Evolutionary conservation across 2,113 vertebrate genomes (phyloP).

Genomic region (Recurvirostra avosetta): DNA sequence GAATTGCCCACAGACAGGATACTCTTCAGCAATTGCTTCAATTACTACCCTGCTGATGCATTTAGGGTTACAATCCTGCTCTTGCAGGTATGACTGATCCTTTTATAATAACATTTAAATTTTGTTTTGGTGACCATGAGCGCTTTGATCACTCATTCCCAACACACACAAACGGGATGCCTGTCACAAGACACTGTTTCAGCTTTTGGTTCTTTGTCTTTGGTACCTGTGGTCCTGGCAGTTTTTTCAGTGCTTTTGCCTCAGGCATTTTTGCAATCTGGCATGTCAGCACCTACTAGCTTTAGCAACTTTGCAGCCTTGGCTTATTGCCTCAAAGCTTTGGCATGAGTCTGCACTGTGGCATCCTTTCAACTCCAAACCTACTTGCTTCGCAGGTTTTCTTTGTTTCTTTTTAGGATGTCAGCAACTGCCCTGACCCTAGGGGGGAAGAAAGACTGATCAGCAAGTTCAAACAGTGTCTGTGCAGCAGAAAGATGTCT

Average conservation of each 20-base stretch:
- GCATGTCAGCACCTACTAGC: slow-evolving; percentile 12
- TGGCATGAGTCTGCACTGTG: slow-evolving; percentile 31
- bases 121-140: neutral
- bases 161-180: neutral
- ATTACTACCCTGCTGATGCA: neutral
- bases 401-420: slow-evolving; percentile 7
- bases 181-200: neutral
- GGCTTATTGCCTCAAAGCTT: slow-evolving; percentile 40
- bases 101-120: neutral
- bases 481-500: slow-evolving; percentile 45
- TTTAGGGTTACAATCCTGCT: neutral
- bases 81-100: neutral
- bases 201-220: neutral
- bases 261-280: slow-evolving; percentile 29
- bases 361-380: slow-evolving; percentile 54
- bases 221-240: neutral
- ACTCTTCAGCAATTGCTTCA: neutral
- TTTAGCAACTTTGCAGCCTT: slow-evolving; percentile 42
- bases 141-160: neutral
- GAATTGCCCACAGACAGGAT: neutral
- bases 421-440: slow-evolving; percentile 40
- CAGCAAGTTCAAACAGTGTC: slow-evolving; percentile 45
- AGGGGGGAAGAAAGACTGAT: slow-evolving; percentile 3
- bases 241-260: slow-evolving; percentile 1
- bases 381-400: slow-evolving; percentile 42